A percentile compares a stretch with the other conserved stretches of the same genome.
Conservation (phyloP, 2,113 vertebrate genomes). For the Progne subis region DNA sequence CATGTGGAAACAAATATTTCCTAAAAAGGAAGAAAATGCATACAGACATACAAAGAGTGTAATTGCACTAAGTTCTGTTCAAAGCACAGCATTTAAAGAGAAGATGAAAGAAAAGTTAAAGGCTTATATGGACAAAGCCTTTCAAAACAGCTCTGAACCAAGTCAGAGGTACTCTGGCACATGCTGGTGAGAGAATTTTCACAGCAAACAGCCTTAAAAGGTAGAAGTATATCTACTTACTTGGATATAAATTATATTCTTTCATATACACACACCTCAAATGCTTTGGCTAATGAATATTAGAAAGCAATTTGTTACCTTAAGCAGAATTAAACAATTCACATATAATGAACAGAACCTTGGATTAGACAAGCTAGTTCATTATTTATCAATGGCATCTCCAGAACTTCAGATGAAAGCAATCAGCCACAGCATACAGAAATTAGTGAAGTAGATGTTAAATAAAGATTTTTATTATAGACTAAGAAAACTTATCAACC, state of each 20-base stretch:
- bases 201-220: slow-evolving; percentile 40
- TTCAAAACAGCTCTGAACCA: neutral
- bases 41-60: neutral
- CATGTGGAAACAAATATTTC: neutral
- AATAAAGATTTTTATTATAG: neutral
- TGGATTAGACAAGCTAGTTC: neutral
- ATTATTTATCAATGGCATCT: neutral
- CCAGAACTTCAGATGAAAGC: neutral
- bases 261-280: neutral
- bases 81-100: neutral
- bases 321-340: slow-evolving; percentile 2
- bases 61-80: neutral
- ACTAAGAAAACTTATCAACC: neutral
- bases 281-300: neutral
- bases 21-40: neutral
- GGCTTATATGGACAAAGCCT: neutral
- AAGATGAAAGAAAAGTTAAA: neutral
- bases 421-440: neutral
- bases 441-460: neutral
- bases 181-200: neutral
- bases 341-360: neutral
- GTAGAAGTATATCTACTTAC: neutral
- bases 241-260: neutral
- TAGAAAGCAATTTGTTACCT: neutral
- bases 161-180: neutral